Evolutionary conservation across 2,113 vertebrate species (phyloP), one percentile per base, ranked within the genome.

Genomic region (Rafetus swinhoei): DNA sequence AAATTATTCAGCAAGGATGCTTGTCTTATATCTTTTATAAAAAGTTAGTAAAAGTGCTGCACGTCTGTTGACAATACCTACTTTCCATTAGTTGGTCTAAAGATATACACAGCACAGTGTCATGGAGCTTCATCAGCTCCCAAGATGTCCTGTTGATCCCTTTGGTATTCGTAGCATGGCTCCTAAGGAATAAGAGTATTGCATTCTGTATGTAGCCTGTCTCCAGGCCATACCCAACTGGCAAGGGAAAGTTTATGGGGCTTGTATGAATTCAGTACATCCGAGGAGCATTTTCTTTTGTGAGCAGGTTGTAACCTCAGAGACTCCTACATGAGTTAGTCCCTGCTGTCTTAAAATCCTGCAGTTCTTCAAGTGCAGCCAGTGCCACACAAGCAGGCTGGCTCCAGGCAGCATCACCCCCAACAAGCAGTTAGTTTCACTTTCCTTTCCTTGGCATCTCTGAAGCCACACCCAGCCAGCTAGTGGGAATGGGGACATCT

Each of bases 221-320:
- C 87, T 92, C 92, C 94, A 86, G 90, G 86, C 85, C 88, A 95
- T 95, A 86, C 89, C 85, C 83, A 92, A 81, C 92, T 97, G 97
- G 94, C 93, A 93, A 85, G 91, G 88, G 55, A 92, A 81, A 77
- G 80, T 93, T 96, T 86, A 86, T 91, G 93, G 88, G 82, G 69
- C 62, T 93, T 94, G 90, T 82, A 16, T 93, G 88, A 92, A 79
- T 92, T 87, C 39, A 82, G 77, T 85, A 60, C 56, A 2, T 16
- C 87, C 92, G 50, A n/a, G 27, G 88, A 79, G 18, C 18, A 10
- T 15, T 55, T 91, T 54, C 19, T 13, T 21, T 79, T 79, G 81
- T 57, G 84, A 56, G 56, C 53, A 27, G 53, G 54, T 90, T 95
- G 91, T 82, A 89, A 74, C 74, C 59, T 86, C 53, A 84, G 82